Conservation (phyloP, 1,140 invertebrate species). For the Agrilus planipennis region DNA sequence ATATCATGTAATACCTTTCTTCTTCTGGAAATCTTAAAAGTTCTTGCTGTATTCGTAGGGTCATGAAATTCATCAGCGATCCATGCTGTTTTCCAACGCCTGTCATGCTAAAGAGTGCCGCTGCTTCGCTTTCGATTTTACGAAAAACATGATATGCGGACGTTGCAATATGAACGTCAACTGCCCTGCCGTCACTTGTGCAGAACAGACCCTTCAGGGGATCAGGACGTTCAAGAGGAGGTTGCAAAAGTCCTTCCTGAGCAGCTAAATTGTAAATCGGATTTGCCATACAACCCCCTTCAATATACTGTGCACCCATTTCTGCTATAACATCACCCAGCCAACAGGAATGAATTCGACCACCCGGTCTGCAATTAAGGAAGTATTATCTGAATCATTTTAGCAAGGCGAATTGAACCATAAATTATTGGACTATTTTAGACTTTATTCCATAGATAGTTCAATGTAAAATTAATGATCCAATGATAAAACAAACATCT, state of each 20-base stretch:
- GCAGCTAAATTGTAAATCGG: constrained; percentile 52
- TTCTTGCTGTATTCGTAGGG: constrained; percentile 51
- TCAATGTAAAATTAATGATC: no score
- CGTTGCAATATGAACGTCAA: constrained; percentile 46
- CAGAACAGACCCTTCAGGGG: constrained; percentile 44
- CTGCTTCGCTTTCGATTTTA: constrained; percentile 51
- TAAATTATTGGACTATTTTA: constrained; percentile 2
- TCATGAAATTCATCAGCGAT: constrained; percentile 48
- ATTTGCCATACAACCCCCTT: constrained; percentile 49
- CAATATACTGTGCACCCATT: constrained; percentile 56
- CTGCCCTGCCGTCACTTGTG: constrained; percentile 50
- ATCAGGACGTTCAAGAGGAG: constrained; percentile 37
- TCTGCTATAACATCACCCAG: constrained; percentile 59
- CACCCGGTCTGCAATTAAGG: constrained; percentile 42
- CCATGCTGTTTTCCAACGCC: constrained; percentile 45
- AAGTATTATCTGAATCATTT: constrained; percentile 3
- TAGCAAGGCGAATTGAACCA: constrained; percentile 1
- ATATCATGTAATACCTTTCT: no score
- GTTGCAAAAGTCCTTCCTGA: constrained; percentile 47
- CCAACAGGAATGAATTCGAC: constrained; percentile 61
- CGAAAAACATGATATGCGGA: constrained; percentile 50
- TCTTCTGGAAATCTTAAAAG: constrained; percentile 53
- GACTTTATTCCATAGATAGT: no score
- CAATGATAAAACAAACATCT: no score
- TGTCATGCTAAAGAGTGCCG: constrained; percentile 44